phyloP scores from a whole-genome alignment of 2,113 vertebrate genomes.

The Scatophagus argus region DNA sequence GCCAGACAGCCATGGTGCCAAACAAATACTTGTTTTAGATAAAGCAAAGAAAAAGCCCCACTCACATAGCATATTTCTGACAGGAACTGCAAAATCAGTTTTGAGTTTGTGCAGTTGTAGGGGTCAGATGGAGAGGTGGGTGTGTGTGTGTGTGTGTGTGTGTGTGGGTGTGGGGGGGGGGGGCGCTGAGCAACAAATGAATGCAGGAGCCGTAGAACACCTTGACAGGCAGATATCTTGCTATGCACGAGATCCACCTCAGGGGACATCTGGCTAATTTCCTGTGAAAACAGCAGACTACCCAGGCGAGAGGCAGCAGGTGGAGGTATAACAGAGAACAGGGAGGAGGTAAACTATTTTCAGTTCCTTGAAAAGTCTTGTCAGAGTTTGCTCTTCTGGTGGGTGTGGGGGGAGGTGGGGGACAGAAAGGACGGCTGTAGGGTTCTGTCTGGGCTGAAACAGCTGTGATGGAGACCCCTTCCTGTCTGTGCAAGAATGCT shows the following conservation, averaged over 20 bases:
- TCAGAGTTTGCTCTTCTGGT: conserved; percentile 47
- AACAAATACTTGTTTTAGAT: background rate
- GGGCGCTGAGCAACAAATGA: conserved; percentile 55
- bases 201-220: conserved; percentile 65
- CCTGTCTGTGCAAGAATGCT: conserved; percentile 43
- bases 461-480: conserved; percentile 54
- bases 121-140: conserved; percentile 49
- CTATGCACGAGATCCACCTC: conserved; percentile 71
- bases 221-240: conserved; percentile 79
- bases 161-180: too few species aligned
- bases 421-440: background rate
- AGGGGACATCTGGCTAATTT: conserved; percentile 80
- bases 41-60: background rate
- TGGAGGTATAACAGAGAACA: conserved; percentile 55
- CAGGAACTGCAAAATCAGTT: conserved; percentile 19
- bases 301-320: conserved; percentile 62
- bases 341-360: conserved; percentile 70
- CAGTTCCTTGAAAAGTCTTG: conserved; percentile 46
- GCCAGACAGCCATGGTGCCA: background rate
- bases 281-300: conserved; percentile 80
- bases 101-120: conserved; percentile 30
- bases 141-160: too few species aligned
- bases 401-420: conserved; percentile 4
- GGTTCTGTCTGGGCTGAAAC: conserved; percentile 44
- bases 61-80: background rate